A percentile compares a stretch with the other conserved stretches of the same genome.
Evolutionary conservation across 2,888 invertebrate genomes (phyloP).

Genomic region (Camptogramma bilineatum): DNA sequence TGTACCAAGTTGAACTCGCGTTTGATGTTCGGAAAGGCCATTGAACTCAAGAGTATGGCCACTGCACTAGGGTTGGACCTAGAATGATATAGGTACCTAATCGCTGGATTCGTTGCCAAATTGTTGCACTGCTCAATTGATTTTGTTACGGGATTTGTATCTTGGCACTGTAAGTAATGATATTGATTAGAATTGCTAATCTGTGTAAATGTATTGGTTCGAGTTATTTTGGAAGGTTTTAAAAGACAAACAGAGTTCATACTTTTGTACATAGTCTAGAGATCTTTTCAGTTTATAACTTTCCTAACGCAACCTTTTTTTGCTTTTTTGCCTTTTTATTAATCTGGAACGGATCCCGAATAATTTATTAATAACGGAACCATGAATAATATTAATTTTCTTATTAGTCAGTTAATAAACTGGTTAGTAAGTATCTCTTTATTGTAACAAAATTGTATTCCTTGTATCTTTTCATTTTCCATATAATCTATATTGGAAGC

Average conservation of each 20-base stretch:
- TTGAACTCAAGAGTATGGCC: conserved; percentile 31
- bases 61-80: conserved; percentile 18
- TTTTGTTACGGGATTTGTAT: conserved; percentile 27
- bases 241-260: not conserved
- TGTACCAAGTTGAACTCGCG: conserved; percentile 30
- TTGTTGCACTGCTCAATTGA: conserved; percentile 36
- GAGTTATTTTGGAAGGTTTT: not conserved
- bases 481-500: conserved; percentile 10
- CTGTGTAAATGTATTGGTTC: not conserved
- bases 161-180: conserved; percentile 3
- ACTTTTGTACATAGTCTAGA: not conserved
- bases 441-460: no score
- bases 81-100: conserved; percentile 13
- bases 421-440: no score
- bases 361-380: not conserved
- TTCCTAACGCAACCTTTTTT: not conserved
- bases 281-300: no score
- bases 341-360: no score
- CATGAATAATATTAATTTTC: not conserved
- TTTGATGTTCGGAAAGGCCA: conserved; percentile 31
- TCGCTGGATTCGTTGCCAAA: conserved; percentile 36
- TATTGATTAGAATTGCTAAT: conserved; percentile 2
- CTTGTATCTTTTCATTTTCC: conserved; percentile 8
- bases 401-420: not conserved
- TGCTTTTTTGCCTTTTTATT: no score